phyloP scores from a whole-genome alignment of 2,113 vertebrate genomes.

The Propithecus coquereli region DNA sequence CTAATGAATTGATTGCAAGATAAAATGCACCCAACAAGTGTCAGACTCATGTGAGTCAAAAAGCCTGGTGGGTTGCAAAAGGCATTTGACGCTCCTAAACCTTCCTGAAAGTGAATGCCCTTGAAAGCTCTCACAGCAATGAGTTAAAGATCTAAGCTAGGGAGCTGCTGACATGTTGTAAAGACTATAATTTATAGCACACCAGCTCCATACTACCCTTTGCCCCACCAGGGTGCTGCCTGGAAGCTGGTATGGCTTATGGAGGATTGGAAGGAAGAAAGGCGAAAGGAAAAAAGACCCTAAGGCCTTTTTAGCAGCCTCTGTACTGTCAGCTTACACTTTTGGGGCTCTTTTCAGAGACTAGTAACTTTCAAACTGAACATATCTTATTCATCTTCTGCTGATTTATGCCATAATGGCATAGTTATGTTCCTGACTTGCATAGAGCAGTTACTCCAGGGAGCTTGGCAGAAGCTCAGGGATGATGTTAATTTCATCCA shows the following conservation, averaged over 20 bases:
- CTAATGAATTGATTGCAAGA: constrained; percentile 74
- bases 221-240: constrained; percentile 33
- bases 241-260: constrained; percentile 23
- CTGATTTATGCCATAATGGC: neutral
- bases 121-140: constrained; percentile 51
- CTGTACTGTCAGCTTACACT: neutral
- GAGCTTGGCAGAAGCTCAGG: neutral
- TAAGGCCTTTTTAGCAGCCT: neutral
- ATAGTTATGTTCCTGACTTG: neutral
- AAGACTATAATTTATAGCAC: neutral
- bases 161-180: constrained; percentile 9
- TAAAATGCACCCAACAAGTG: constrained; percentile 56
- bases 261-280: neutral
- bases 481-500: neutral
- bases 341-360: neutral
- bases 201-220: neutral
- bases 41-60: constrained; percentile 47
- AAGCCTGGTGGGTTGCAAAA: constrained; percentile 14
- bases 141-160: constrained; percentile 41
- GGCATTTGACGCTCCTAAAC: constrained; percentile 1
- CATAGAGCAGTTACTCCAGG: neutral
- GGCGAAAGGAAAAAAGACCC: neutral
- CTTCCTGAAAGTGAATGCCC: constrained; percentile 8
- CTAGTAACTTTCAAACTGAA: neutral
- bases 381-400: neutral